Evolutionary conservation across 2,888 invertebrate species (phyloP).

Genomic region (Drosophila parthenogenetica): DNA sequence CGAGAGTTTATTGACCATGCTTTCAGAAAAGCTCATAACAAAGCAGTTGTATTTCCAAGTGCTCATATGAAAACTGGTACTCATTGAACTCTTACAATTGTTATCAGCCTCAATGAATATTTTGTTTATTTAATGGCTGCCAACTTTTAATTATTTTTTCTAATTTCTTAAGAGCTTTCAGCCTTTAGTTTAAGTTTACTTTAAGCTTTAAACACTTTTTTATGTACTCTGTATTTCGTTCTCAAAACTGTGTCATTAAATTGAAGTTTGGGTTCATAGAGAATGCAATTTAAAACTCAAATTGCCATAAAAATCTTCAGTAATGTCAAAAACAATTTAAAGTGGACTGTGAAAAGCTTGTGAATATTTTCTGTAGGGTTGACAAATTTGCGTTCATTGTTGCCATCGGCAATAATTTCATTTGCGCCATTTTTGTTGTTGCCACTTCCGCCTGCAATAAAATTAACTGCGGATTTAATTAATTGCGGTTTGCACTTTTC

Average conservation of each 20-base stretch:
- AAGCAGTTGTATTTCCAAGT: no score
- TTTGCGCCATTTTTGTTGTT: constrained; percentile 51
- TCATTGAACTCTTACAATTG: no score
- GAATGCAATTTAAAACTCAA: background rate
- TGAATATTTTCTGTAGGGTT: constrained; percentile 10
- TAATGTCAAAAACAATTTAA: constrained; percentile 19
- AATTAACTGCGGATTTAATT: constrained; percentile 64
- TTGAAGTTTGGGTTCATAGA: background rate
- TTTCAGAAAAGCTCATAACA: no score
- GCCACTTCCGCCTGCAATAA: constrained; percentile 68
- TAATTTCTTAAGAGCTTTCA: no score
- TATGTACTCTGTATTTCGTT: background rate
- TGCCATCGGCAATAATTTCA: constrained; percentile 55
- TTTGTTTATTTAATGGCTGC: no score
- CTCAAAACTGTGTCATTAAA: background rate
- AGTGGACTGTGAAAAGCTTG: constrained; percentile 13
- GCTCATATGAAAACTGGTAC: no score
- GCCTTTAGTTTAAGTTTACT: no score
- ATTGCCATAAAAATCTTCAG: constrained; percentile 7
- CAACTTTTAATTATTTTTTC: no score
- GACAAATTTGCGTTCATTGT: constrained; percentile 12
- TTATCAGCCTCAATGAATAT: no score
- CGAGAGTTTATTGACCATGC: background rate
- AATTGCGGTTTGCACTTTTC: constrained; percentile 64
- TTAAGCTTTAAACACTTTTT: no score